A percentile compares a stretch with the other conserved stretches of the same genome.
These are phyloP conservation scores for Coregonus sp. DNA, from an alignment of 2,797 vertebrate species.

Conservation along the genomic window DNA sequence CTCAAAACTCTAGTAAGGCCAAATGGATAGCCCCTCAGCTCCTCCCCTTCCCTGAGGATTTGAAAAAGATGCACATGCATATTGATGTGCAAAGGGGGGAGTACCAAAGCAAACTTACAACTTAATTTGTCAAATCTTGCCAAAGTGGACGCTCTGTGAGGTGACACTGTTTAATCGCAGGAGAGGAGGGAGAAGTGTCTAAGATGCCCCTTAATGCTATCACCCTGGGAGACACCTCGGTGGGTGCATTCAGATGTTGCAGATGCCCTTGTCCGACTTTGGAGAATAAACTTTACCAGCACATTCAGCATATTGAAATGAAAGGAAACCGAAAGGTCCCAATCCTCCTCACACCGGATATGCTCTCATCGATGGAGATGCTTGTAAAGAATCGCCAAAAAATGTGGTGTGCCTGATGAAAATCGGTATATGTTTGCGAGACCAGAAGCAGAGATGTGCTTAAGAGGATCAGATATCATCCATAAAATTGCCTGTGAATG, in stretches of 20 bases:
- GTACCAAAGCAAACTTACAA: slow-evolving; percentile 12
- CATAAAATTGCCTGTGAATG: slow-evolving; percentile 13
- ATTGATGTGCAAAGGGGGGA: slow-evolving; percentile 17
- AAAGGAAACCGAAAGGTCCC: slow-evolving; percentile 35
- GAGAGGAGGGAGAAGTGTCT: slow-evolving; percentile 43
- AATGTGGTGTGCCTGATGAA: slow-evolving; percentile 30
- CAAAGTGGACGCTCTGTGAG: slow-evolving; percentile 25
- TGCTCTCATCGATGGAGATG: slow-evolving; percentile 32
- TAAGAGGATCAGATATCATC: slow-evolving; percentile 44
- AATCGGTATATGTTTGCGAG: slow-evolving; percentile 36
- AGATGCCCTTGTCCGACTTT: not conserved
- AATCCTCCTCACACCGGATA: slow-evolving; percentile 39
- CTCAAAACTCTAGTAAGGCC: slow-evolving; percentile 29
- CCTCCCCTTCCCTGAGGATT: slow-evolving; percentile 38
- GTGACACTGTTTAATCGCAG: slow-evolving; percentile 40
- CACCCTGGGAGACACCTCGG: slow-evolving; percentile 1
- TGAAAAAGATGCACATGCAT: slow-evolving; percentile 34
- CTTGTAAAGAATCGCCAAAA: slow-evolving; percentile 8
- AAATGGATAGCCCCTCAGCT: slow-evolving; percentile 40
- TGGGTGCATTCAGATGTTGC: not conserved
- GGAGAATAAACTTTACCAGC: slow-evolving; percentile 15
- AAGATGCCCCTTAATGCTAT: slow-evolving; percentile 30
- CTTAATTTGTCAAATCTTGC: slow-evolving; percentile 35
- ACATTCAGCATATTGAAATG: slow-evolving; percentile 17
- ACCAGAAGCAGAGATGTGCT: slow-evolving; percentile 22